Evolutionary conservation across 2,797 vertebrate genomes (phyloP).

Genomic region (Crax fasciolata): DNA sequence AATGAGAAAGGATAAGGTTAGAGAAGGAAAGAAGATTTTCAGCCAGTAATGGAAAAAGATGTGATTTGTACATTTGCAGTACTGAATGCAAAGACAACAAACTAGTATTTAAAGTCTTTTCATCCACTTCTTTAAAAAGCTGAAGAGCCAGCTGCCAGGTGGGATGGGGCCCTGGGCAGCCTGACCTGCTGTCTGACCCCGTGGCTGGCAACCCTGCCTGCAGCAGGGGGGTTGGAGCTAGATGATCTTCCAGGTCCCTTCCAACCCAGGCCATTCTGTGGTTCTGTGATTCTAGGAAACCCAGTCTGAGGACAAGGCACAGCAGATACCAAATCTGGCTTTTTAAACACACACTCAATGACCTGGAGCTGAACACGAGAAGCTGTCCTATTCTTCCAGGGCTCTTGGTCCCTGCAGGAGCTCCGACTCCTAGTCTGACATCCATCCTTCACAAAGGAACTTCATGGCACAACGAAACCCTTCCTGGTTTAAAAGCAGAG

Average conservation of each 20-base stretch:
- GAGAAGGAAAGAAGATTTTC: not conserved
- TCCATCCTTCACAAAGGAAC: not conserved
- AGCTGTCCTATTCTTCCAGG: accelerated
- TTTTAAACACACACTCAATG: accelerated
- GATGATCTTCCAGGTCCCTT: too few relatives aligned
- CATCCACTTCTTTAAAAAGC: not conserved
- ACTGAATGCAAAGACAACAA: not conserved
- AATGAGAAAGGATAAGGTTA: not conserved
- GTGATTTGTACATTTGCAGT: not conserved
- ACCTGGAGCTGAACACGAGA: not conserved
- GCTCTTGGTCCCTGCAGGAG: not conserved
- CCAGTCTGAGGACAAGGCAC: accelerated
- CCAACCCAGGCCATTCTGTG: too few relatives aligned
- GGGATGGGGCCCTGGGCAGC: too few relatives aligned
- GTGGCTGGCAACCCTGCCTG: too few relatives aligned
- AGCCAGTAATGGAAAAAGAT: not conserved
- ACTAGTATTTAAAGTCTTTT: not conserved
- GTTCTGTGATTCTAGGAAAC: not conserved
- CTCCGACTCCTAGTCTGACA: not conserved
- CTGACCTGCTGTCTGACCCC: too few relatives aligned
- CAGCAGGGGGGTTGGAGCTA: too few relatives aligned
- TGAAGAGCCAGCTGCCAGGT: not conserved
- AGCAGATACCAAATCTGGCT: not conserved
- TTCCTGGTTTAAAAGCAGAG: not conserved
- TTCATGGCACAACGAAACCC: accelerated